Conservation (phyloP, 2,888 invertebrate species). For the Tenthredo livida region DNA sequence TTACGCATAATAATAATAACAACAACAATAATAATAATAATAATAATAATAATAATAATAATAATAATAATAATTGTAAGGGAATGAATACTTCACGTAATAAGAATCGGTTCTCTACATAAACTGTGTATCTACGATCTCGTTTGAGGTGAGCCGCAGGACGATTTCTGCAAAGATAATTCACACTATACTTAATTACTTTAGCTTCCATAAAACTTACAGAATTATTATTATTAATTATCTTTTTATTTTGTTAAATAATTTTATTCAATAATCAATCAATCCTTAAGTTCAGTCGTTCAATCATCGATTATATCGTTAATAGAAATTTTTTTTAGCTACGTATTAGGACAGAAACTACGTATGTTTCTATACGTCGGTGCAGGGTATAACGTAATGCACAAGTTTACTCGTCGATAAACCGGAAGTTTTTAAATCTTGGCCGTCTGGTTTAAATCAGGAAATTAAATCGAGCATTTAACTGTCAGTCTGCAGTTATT, state of each 20-base stretch:
- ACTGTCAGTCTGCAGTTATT: constrained; percentile 7
- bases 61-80: not conserved
- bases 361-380: not conserved
- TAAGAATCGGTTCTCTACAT: too few species aligned
- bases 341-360: constrained; percentile 1
- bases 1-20: too few species aligned
- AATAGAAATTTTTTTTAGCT: not conserved
- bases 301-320: not conserved
- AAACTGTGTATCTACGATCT: too few species aligned
- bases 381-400: not conserved
- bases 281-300: not conserved
- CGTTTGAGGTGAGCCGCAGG: constrained; percentile 37
- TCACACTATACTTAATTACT: not conserved
- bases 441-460: constrained; percentile 20
- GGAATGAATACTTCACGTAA: not conserved
- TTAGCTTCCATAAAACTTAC: not conserved
- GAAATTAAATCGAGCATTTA: constrained; percentile 7
- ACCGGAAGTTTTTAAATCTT: constrained; percentile 35
- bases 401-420: constrained; percentile 34
- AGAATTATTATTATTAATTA: not conserved
- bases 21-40: not conserved
- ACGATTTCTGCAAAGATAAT: not conserved
- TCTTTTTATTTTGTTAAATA: not conserved
- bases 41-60: not conserved
- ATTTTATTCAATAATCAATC: not conserved